phyloP scores from a whole-genome alignment of 2,113 vertebrate genomes.

The Engystomops pustulosus region DNA sequence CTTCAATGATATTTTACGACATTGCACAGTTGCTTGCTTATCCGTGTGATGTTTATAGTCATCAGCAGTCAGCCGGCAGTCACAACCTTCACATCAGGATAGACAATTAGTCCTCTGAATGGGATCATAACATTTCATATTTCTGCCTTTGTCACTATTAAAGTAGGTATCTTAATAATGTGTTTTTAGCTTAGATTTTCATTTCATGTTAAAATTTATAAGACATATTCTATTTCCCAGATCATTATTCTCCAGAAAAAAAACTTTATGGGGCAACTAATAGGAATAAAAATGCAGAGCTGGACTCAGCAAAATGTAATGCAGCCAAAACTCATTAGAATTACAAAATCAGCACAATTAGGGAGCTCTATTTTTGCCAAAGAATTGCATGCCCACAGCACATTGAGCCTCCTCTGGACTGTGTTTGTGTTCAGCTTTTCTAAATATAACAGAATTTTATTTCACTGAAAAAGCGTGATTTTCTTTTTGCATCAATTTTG shows the following conservation, averaged over 20 bases:
- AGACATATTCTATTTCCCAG: background rate
- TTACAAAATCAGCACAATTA: constrained; percentile 32
- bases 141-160: background rate
- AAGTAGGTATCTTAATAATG: background rate
- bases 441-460: background rate
- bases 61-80: no score
- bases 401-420: constrained; percentile 12
- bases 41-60: no score
- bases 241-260: constrained; percentile 12
- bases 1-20: no score
- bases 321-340: constrained; percentile 41
- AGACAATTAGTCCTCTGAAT: no score
- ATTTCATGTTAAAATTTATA: background rate
- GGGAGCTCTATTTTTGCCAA: constrained; percentile 9
- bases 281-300: background rate
- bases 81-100: no score
- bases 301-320: background rate
- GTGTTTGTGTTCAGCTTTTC: background rate
- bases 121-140: background rate
- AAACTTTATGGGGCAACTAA: background rate
- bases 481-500: background rate
- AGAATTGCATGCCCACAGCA: background rate
- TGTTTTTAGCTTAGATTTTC: background rate
- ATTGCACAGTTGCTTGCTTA: no score
- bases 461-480: background rate